A percentile compares a stretch with the other conserved stretches of the same genome.
Conservation (phyloP, 2,888 invertebrate genomes). For the Eilema caniola region DNA sequence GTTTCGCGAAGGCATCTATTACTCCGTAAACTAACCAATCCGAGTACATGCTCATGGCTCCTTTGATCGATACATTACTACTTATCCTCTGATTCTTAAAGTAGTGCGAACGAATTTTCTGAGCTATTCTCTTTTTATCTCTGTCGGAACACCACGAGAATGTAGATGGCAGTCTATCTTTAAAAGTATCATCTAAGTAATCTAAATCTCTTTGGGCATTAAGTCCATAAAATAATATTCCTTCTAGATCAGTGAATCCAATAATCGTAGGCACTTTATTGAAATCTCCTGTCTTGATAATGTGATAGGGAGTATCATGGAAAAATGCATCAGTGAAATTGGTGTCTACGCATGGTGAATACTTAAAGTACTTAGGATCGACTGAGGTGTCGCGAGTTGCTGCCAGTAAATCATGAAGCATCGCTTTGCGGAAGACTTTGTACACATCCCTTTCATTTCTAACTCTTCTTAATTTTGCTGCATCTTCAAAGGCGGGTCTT, state of each 20-base stretch:
- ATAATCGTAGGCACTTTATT: conserved; percentile 75
- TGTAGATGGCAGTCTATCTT: conserved; percentile 70
- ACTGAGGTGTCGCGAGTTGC: conserved; percentile 67
- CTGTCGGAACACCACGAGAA: conserved; percentile 72
- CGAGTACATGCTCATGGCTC: conserved; percentile 68
- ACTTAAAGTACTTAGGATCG: conserved; percentile 74
- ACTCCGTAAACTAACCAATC: conserved; percentile 74
- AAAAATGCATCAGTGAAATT: conserved; percentile 73
- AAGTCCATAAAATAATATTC: conserved; percentile 74
- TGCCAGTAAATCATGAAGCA: conserved; percentile 60
- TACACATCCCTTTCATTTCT: conserved; percentile 59
- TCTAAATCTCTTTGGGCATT: conserved; percentile 61
- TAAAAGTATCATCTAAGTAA: conserved; percentile 68
- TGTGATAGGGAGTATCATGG: conserved; percentile 71
- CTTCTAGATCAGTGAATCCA: conserved; percentile 72
- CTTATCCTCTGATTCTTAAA: conserved; percentile 62
- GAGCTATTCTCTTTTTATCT: conserved; percentile 62
- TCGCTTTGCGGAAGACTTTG: conserved; percentile 61
- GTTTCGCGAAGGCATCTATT: conserved; percentile 64
- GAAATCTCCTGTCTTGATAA: conserved; percentile 70
- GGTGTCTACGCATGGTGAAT: conserved; percentile 73
- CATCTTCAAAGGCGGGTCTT: conserved; percentile 66
- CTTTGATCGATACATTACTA: conserved; percentile 53
- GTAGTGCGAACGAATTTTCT: conserved; percentile 68
- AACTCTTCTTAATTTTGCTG: conserved; percentile 62